Base-by-base conservation (phyloP, 2,797 vertebrate genomes). In the Lithobates sylvaticus region DNA sequence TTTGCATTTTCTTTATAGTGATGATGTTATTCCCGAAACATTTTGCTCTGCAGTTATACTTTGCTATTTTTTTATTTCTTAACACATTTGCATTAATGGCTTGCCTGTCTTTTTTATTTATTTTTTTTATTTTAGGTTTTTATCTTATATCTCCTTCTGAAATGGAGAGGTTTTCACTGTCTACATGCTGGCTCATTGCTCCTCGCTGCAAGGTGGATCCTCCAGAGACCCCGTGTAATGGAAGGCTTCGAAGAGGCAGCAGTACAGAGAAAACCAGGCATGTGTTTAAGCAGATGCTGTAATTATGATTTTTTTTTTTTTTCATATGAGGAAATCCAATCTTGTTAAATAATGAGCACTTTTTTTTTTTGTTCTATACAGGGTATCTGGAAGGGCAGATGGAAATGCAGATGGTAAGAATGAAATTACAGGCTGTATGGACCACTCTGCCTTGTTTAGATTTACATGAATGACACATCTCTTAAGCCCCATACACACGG, bases 111-210 rank as follows among this genome's bases (percentile, higher is more conserved):
- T 34, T 74, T 74, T 88, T 7, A 32, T 42, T 29, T 54, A 16
- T 26, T 54, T 74, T 47, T 27, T 74, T n/a, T n/a, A n/a, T n/a
- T 88, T 7, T 88, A 99, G 98, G 98, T 21, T 99, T 99, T 93
- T 99, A 99, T 90, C 93, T 99, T 89, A 99, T 99, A 89, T 99
- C 98, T 0, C 98, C 98, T 0, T 99, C 98, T 0, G 98, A 99
- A 92, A 99, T 99, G 90, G 98, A 99, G 89, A 96, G 98, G 29
- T 99, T 99, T 92, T 99, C 98, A 16, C 92, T 99, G 84, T 99
- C 98, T 26, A 95, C 97, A 27, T 97, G 98, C 27, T 96, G 92
- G 92, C 42, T 99, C 86, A 96, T 99, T 89, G 97, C 98, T 90
- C 97, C 97, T 15, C 94, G 94, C 47, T 98, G 96, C 84, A 83